Conservation (phyloP, 2,888 invertebrate species). For the Sericinus montela region DNA sequence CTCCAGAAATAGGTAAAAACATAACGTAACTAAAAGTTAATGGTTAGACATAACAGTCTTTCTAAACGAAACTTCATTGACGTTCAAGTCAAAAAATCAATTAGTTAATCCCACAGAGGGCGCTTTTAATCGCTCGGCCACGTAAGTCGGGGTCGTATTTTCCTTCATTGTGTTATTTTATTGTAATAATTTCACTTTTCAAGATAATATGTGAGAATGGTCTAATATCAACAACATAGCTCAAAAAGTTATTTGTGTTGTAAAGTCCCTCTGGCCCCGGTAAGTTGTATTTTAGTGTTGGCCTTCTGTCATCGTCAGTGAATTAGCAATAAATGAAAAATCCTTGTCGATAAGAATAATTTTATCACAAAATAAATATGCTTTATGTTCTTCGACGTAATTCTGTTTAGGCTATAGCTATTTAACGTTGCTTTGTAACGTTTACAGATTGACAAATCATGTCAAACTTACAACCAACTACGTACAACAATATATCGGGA, state of each 20-base stretch:
- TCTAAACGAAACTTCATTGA: conserved; percentile 34
- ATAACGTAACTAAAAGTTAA: too few relatives aligned
- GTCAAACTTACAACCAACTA: conserved; percentile 69
- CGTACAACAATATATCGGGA: conserved; percentile 53
- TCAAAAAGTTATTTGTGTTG: conserved; percentile 50
- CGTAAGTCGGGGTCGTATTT: conserved; percentile 78
- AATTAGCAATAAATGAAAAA: conserved; percentile 65
- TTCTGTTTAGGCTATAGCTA: conserved; percentile 25
- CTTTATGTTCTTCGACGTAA: conserved; percentile 9
- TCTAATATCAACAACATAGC: conserved; percentile 49
- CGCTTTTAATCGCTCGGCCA: conserved; percentile 73
- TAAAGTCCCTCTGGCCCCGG: conserved; percentile 44
- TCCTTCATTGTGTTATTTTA: conserved; percentile 60
- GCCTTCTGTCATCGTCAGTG: conserved; percentile 64
- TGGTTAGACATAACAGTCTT: too few relatives aligned
- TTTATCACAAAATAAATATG: conserved; percentile 53
- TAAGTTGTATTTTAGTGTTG: conserved; percentile 48
- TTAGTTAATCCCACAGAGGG: conserved; percentile 54
- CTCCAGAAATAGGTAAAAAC: too few relatives aligned
- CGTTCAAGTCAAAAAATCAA: conserved; percentile 64
- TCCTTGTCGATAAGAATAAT: conserved; percentile 44
- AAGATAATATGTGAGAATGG: conserved; percentile 65
- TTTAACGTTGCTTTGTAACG: conserved; percentile 26
- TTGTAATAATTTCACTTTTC: conserved; percentile 53
- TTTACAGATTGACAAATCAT: conserved; percentile 71